A percentile compares a stretch with the other conserved stretches of the same genome.
These are phyloP conservation scores for Pseudococcus viburni DNA, from an alignment of 2,888 invertebrate species.

Conservation along the genomic window DNA sequence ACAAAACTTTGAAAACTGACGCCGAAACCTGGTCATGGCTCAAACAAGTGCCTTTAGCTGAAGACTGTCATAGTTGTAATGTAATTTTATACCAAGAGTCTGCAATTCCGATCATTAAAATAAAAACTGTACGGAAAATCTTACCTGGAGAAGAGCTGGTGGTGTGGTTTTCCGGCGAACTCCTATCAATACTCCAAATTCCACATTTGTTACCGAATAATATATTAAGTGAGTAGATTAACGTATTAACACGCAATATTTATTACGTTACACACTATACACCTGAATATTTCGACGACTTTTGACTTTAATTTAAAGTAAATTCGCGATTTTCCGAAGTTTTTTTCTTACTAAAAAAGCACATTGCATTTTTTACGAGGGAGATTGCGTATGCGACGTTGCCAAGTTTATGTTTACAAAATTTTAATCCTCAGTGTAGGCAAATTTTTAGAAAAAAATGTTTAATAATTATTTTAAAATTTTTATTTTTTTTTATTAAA, in stretches of 20 bases:
- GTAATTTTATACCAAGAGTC: slow-evolving; percentile 72
- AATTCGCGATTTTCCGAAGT: not conserved
- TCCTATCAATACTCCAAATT: slow-evolving; percentile 81
- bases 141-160: slow-evolving; percentile 79
- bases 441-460: not conserved
- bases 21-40: slow-evolving; percentile 70
- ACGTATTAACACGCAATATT: not conserved
- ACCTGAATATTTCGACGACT: not conserved
- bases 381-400: not conserved
- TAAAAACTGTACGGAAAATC: slow-evolving; percentile 74
- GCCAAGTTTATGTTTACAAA: not conserved
- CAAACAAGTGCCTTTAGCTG: slow-evolving; percentile 74
- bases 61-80: slow-evolving; percentile 79
- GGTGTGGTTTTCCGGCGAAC: slow-evolving; percentile 87
- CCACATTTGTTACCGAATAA: slow-evolving; percentile 85
- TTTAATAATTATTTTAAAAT: not conserved
- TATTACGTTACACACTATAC: not conserved
- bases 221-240: slow-evolving; percentile 80
- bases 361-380: not conserved
- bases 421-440: not conserved
- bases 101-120: slow-evolving; percentile 69
- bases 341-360: not conserved
- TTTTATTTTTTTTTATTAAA: too few species aligned
- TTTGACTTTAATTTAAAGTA: not conserved
- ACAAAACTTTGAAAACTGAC: slow-evolving; percentile 23